Base-by-base conservation (phyloP, 2,888 invertebrate genomes). In the Calameuta filiformis region DNA sequence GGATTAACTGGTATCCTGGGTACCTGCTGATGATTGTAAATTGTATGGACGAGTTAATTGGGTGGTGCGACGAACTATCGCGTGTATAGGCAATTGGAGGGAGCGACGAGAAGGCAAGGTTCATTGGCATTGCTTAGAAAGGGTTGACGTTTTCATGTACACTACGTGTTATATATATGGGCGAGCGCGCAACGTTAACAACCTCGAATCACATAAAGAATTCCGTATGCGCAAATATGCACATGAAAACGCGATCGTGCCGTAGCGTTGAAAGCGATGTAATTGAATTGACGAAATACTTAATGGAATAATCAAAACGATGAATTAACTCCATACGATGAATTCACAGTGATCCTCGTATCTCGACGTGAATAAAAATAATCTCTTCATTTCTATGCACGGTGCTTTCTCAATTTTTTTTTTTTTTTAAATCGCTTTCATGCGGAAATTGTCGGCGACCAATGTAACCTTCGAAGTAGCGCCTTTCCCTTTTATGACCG, bases 121-220 rank as follows among this genome's bases (percentile, higher is more conserved):
- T 81, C 81, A 79, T 81, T 81, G 81, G 76, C 81, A 81, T 77
- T 74, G 75, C 37, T 69, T 74, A 80, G 78, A 79, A 81, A 81
- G 73, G 76, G 69, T 77, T 80, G 74, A 68, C 69, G 76, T 76
- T 73, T 75, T 73, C 77, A 79, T 75, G 76, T 31, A 15, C 23
- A 23, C 23, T 56, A 56, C 23, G 23, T 56, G 56, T 23, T 56
- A 56, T 56, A 56, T 23, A 56, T 56, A 56, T 23, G 23, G 56
- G 23, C 56, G 56, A 56, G 9, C 23, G 23, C 23, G 56, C 56
- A 56, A 56, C 56, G 56, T 9, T 56, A 56, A 40, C 4, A 40
- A 23, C 23, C 56, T 56, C 23, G 23, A 56, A 56, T 56, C 56
- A 56, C 23, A 40, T 40, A 1, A 6, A 56, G 23, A 56, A 15